Percentiles rank a stretch among this genome's conserved stretches.
Conservation (phyloP, 1,140 invertebrate genomes). For the Trichogramma pretiosum region DNA sequence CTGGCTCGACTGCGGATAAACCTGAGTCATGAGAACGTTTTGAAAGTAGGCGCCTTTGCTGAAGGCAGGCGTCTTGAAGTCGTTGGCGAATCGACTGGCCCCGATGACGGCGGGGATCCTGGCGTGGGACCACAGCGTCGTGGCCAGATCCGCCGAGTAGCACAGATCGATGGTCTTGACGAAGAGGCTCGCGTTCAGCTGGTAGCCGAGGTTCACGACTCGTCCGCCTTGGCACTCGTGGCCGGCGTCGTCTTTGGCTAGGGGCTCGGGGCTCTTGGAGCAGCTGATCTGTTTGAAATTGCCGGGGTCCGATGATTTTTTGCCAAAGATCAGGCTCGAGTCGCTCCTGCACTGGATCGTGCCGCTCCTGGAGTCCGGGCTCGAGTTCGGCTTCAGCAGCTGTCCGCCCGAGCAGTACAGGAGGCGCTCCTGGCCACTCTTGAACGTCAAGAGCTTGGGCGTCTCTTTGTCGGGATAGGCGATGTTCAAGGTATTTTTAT, state of each 20-base stretch:
- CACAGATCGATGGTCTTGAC: conserved; percentile 7
- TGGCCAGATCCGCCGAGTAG: background rate
- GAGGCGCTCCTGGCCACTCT: background rate
- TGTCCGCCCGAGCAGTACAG: background rate
- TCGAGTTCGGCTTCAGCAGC: background rate
- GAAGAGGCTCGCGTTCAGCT: background rate
- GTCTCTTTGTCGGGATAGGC: conserved; percentile 1
- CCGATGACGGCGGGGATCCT: background rate
- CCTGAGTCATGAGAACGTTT: background rate
- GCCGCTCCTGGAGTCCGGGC: background rate
- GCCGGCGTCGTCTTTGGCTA: background rate
- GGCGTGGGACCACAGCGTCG: conserved; percentile 4
- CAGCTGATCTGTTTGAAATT: conserved; percentile 1
- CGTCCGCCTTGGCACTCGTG: background rate
- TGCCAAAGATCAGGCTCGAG: background rate
- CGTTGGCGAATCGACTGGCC: too few relatives aligned
- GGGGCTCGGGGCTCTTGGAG: background rate
- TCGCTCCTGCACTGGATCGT: background rate
- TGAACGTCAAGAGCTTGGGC: background rate
- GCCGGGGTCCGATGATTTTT: conserved; percentile 1
- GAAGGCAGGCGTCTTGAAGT: background rate
- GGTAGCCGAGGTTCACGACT: conserved; percentile 3
- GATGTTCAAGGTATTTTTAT: background rate
- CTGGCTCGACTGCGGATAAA: conserved; percentile 2
- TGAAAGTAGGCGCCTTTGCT: conserved; percentile 3